Conservation (phyloP, 2,113 vertebrate species). For the Raja brachyura region DNA sequence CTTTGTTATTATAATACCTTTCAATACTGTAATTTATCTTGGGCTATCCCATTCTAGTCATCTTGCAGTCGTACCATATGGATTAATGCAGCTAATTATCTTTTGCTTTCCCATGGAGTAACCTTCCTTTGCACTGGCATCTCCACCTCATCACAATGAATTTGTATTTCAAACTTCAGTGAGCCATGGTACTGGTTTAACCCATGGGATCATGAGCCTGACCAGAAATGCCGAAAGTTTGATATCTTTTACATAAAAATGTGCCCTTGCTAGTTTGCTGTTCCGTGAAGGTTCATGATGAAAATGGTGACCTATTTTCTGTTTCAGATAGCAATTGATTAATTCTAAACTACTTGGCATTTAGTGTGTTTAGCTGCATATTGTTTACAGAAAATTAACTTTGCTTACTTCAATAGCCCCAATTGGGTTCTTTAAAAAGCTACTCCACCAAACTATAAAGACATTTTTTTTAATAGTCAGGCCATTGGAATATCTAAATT, state of each 20-base stretch:
- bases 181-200: not conserved
- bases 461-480: not conserved
- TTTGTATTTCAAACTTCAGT: not conserved
- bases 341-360: not conserved
- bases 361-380: not conserved
- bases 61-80: not conserved
- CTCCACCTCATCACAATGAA: not conserved
- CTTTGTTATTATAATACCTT: not conserved
- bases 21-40: not conserved
- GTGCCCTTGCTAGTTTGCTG: not conserved
- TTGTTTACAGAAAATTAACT: not conserved
- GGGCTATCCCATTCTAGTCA: not conserved
- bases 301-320: not conserved
- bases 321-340: not conserved
- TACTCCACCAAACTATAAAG: not conserved
- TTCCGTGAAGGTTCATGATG: not conserved
- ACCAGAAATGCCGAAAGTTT: not conserved
- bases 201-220: not conserved
- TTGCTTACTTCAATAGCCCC: not conserved
- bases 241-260: not conserved
- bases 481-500: not conserved
- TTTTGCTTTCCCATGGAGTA: not conserved
- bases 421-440: not conserved
- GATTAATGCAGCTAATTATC: not conserved
- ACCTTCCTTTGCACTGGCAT: not conserved